phyloP scores from a whole-genome alignment of 2,113 vertebrate species.

The Actenoides lindsayi region DNA sequence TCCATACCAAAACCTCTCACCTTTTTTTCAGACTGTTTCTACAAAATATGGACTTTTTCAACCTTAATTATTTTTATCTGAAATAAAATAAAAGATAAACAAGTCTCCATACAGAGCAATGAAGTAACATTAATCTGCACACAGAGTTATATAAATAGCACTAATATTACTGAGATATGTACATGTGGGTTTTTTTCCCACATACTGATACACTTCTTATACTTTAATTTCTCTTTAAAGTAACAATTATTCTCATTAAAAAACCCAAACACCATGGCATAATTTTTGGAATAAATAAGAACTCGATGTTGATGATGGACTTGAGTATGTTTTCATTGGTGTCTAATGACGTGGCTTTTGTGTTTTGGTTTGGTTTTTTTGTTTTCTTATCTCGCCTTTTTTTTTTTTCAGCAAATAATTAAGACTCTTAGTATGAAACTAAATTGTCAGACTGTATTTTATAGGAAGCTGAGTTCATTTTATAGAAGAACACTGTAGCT shows the following conservation, averaged over 20 bases:
- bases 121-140: too few relatives aligned
- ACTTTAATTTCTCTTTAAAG: not conserved
- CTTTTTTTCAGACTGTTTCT: not conserved
- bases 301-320: not conserved
- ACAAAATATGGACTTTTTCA: not conserved
- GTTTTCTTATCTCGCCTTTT: not conserved
- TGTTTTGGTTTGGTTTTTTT: not conserved
- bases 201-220: not conserved
- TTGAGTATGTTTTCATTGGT: not conserved
- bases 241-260: not conserved
- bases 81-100: not conserved
- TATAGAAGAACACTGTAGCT: not conserved
- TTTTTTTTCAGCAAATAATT: not conserved
- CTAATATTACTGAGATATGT: not conserved
- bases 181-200: fast-evolving
- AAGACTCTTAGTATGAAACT: not conserved
- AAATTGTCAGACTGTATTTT: not conserved
- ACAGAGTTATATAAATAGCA: not conserved
- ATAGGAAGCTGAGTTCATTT: not conserved
- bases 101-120: fast-evolving
- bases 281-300: not conserved
- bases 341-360: not conserved
- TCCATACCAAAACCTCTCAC: not conserved
- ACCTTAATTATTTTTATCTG: not conserved
- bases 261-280: fast-evolving